A percentile compares a stretch with the other conserved stretches of the same genome.
Evolutionary conservation across 92 coral and sea anemone genomes (phyloP).

Genomic region (Phymanthus crucifer): DNA sequence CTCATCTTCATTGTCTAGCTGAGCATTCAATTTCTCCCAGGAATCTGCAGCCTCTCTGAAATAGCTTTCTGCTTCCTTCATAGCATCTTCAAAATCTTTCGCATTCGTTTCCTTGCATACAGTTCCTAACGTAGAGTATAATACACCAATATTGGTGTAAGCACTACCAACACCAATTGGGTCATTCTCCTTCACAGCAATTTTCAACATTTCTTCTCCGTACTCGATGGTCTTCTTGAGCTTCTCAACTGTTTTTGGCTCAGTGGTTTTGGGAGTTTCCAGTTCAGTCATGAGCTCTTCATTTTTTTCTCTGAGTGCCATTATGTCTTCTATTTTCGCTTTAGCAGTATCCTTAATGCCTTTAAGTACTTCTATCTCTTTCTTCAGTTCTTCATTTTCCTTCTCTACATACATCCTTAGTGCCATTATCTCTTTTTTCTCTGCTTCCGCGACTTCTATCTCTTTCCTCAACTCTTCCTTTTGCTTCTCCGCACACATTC

Average conservation of each 20-base stretch:
- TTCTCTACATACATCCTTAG: not conserved
- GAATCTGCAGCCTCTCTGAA: not conserved
- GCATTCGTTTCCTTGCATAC: not conserved
- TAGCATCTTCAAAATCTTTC: not conserved
- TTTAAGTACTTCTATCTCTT: not conserved
- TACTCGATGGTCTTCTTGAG: not conserved
- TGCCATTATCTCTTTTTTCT: not conserved
- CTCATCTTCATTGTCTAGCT: not conserved
- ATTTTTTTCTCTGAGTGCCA: not conserved
- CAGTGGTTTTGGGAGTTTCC: too few relatives aligned
- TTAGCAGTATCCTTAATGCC: not conserved
- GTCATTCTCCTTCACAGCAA: constrained; percentile 2
- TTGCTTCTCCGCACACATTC: not conserved
- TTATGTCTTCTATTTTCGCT: not conserved
- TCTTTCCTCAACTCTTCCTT: not conserved
- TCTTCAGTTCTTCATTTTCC: not conserved
- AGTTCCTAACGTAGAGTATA: not conserved
- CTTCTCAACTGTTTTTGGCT: not conserved
- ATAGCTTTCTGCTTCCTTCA: not conserved
- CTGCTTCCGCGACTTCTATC: not conserved
- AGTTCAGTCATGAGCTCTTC: not conserved
- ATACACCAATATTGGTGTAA: not conserved
- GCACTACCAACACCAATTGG: too few relatives aligned
- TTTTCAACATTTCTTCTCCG: not conserved
- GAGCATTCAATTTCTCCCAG: not conserved